Evolutionary conservation across 2,113 vertebrate genomes (phyloP).

Genomic region (Podilymbus podiceps): DNA sequence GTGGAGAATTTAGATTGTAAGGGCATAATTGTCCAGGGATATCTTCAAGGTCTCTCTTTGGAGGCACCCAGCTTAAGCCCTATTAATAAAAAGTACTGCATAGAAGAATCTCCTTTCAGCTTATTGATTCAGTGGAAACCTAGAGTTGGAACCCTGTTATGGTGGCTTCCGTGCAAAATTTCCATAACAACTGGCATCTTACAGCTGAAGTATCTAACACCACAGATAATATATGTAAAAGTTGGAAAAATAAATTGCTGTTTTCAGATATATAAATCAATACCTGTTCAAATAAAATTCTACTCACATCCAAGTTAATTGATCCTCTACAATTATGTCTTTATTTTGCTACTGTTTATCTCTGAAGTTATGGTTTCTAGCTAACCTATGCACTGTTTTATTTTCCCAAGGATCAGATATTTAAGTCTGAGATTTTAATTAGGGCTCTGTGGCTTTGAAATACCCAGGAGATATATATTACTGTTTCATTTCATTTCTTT

Average conservation of each 20-base stretch:
- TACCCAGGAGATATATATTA: not conserved
- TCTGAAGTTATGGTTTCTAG: not conserved
- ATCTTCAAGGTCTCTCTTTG: too few species aligned
- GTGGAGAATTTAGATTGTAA: too few species aligned
- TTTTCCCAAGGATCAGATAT: not conserved
- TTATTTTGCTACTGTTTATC: not conserved
- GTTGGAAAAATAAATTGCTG: not conserved
- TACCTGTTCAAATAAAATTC: not conserved
- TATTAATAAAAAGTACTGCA: not conserved
- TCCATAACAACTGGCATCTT: not conserved
- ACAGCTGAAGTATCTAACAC: not conserved
- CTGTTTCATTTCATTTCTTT: not conserved
- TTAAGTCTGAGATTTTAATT: conserved; percentile 50
- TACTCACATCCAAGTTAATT: not conserved
- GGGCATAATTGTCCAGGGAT: too few species aligned
- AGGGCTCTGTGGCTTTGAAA: not conserved
- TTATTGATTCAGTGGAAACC: not conserved
- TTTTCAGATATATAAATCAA: not conserved
- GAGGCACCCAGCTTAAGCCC: too few species aligned
- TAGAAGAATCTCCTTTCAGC: not conserved
- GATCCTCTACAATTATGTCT: not conserved
- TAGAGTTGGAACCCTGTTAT: not conserved
- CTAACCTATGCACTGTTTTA: not conserved
- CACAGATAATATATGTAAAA: not conserved
- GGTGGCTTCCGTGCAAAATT: not conserved